phyloP scores from a whole-genome alignment of 2,113 vertebrate genomes.

The Patagioenas fasciata region DNA sequence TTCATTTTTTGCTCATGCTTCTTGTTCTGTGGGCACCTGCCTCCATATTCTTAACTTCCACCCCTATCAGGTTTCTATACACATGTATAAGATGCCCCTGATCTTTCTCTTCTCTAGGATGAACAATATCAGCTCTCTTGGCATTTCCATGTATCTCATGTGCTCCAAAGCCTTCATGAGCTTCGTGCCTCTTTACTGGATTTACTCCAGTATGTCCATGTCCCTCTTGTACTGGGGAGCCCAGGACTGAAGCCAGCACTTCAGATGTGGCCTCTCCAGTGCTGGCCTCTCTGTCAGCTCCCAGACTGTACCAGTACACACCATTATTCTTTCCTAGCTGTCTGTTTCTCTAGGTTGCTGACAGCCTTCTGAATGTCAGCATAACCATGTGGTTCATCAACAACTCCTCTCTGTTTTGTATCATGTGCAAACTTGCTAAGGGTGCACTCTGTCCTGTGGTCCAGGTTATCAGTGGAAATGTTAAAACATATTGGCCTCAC shows the following conservation, averaged over 20 bases:
- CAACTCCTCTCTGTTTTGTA: background rate
- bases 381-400: background rate
- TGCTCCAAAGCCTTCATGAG: background rate
- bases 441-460: background rate
- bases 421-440: background rate
- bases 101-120: background rate
- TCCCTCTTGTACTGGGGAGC: background rate
- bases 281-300: too few relatives aligned
- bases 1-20: background rate
- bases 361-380: background rate
- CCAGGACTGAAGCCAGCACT: background rate
- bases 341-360: background rate
- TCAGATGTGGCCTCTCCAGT: background rate
- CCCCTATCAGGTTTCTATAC: background rate
- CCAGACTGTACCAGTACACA: background rate
- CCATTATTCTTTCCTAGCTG: background rate
- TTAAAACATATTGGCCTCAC: background rate
- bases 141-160: background rate
- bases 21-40: background rate
- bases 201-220: background rate
- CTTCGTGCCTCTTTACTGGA: background rate
- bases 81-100: accelerated
- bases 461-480: background rate
- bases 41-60: background rate
- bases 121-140: background rate